Evolutionary conservation across 2,797 vertebrate species (phyloP).

Genomic region (Nyctalus aviator): DNA sequence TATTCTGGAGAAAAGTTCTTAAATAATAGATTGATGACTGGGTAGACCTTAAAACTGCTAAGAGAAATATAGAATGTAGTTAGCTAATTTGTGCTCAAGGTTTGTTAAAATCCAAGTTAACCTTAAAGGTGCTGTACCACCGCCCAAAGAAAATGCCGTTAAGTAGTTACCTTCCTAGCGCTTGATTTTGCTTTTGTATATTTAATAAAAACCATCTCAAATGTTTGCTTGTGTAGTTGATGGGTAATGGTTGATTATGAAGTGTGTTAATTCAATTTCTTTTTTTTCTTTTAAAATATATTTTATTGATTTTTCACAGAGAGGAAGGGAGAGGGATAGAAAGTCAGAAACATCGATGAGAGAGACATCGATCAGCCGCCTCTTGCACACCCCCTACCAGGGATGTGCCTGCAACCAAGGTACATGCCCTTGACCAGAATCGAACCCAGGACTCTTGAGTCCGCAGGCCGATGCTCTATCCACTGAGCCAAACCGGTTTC

Average conservation of each 20-base stretch:
- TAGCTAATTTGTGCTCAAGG: not conserved
- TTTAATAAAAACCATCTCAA: slow-evolving; percentile 74
- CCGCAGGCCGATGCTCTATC: no score
- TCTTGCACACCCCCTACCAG: no score
- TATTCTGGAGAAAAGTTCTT: slow-evolving; percentile 43
- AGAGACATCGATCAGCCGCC: no score
- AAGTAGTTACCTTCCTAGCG: slow-evolving; percentile 26
- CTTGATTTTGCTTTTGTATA: slow-evolving; percentile 67
- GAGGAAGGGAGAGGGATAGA: no score
- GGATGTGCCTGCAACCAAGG: no score
- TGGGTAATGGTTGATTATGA: slow-evolving; percentile 32
- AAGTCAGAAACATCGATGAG: no score
- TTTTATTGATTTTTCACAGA: no score
- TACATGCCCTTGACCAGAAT: no score
- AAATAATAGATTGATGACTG: not conserved
- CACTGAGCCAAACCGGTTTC: no score
- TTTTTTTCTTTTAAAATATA: no score
- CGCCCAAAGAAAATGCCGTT: slow-evolving; percentile 64
- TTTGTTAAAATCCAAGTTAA: slow-evolving; percentile 62
- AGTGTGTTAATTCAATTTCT: slow-evolving; percentile 24
- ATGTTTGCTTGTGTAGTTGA: slow-evolving; percentile 61
- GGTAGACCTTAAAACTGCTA: slow-evolving; percentile 20
- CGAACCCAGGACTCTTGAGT: no score
- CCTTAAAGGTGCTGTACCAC: slow-evolving; percentile 55
- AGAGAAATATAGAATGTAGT: slow-evolving; percentile 42